phyloP scores from a whole-genome alignment of 2,888 invertebrate genomes.

The Lordiphosa fenestrarum region DNA sequence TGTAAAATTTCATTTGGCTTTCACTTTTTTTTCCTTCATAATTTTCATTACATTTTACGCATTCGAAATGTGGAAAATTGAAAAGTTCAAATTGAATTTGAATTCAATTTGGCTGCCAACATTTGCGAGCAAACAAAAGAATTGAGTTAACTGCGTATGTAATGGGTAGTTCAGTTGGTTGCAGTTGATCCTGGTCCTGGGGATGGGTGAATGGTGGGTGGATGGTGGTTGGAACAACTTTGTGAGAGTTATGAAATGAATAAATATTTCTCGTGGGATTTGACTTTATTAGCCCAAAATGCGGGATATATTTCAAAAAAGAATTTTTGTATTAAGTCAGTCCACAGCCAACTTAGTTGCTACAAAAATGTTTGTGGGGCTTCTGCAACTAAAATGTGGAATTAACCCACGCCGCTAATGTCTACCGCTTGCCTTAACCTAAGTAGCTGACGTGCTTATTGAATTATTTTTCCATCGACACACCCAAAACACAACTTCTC shows the following conservation, averaged over 20 bases:
- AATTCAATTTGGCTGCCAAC: slow-evolving; percentile 77
- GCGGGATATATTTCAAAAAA: not conserved
- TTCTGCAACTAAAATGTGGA: not conserved
- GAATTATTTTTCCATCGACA: slow-evolving; percentile 33
- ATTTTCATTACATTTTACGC: slow-evolving; percentile 66
- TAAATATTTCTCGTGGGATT: slow-evolving; percentile 31
- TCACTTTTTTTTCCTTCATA: slow-evolving; percentile 43
- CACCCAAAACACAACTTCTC: slow-evolving; percentile 8
- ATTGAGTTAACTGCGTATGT: slow-evolving; percentile 54
- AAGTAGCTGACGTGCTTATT: slow-evolving; percentile 21
- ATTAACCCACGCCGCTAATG: not conserved
- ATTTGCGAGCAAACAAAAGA: slow-evolving; percentile 50
- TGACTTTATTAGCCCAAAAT: slow-evolving; percentile 25
- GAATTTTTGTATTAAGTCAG: no score
- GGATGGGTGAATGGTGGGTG: not conserved
- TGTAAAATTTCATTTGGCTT: slow-evolving; percentile 64
- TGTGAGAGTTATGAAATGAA: slow-evolving; percentile 9
- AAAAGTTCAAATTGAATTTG: slow-evolving; percentile 80
- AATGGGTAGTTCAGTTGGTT: slow-evolving; percentile 51
- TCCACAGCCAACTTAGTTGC: no score
- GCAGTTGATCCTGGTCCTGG: slow-evolving; percentile 1
- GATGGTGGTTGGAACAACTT: slow-evolving; percentile 10
- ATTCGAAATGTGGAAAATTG: slow-evolving; percentile 75
- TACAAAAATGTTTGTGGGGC: no score
- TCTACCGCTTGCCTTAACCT: not conserved